Conservation (phyloP, 1,140 invertebrate genomes). For the Mycetomoellerius zeteki region DNA sequence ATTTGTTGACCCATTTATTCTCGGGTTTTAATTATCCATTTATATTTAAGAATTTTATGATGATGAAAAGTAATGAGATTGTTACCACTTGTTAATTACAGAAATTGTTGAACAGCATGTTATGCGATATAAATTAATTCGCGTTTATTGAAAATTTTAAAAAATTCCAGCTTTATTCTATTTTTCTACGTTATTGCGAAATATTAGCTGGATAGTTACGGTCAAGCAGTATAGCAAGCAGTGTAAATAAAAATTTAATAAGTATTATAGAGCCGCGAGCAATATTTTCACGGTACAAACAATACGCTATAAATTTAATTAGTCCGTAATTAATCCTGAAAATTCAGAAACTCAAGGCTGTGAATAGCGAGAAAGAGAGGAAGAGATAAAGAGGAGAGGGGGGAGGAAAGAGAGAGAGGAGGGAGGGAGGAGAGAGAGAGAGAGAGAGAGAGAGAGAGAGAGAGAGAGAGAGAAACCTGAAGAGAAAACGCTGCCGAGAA, state of each 20-base stretch:
- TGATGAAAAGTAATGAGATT: conserved; percentile 20
- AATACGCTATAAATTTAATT: conserved; percentile 22
- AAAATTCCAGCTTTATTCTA: conserved; percentile 13
- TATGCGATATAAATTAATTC: conserved; percentile 41
- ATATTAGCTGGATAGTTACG: background rate
- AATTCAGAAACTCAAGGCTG: conserved; percentile 6
- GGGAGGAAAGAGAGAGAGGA: no score
- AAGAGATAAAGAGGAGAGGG: background rate
- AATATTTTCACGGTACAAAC: background rate
- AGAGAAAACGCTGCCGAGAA: conserved; percentile 36
- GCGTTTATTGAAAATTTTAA: background rate
- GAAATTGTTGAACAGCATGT: conserved; percentile 19
- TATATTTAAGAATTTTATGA: conserved; percentile 17
- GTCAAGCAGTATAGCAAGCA: background rate
- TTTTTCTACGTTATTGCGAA: conserved; percentile 11
- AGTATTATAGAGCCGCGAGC: background rate
- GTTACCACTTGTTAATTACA: conserved; percentile 35
- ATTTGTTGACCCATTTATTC: background rate
- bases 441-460: background rate
- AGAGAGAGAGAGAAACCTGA: background rate
- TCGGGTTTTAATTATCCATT: conserved; percentile 20
- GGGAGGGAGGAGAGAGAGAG: background rate
- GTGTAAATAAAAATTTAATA: conserved; percentile 38
- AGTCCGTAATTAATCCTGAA: conserved; percentile 12
- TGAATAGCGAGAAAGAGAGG: background rate